phyloP scores from a whole-genome alignment of 2,113 vertebrate genomes.

The Rattus rattus region DNA sequence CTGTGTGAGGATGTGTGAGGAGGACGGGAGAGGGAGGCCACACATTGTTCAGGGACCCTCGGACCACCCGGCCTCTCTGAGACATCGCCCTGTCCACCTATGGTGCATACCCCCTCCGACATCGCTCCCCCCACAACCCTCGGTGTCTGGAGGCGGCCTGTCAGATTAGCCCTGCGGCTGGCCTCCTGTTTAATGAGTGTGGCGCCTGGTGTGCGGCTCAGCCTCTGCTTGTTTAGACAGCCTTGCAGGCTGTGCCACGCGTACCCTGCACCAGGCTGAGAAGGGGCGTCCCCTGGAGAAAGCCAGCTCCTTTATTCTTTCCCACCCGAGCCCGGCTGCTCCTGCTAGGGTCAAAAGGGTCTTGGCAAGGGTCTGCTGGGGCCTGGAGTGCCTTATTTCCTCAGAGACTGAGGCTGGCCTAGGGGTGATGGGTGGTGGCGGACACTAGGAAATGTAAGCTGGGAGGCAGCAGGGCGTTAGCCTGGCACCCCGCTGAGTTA shows the following conservation, averaged over 20 bases:
- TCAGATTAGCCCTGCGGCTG: constrained; percentile 34
- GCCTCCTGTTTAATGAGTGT: constrained; percentile 58
- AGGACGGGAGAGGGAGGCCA: background rate
- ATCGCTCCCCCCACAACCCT: no score
- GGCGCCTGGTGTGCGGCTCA: constrained; percentile 56
- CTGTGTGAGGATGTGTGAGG: background rate
- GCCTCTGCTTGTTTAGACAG: constrained; percentile 50
- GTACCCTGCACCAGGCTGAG: constrained; percentile 36
- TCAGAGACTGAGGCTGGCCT: background rate
- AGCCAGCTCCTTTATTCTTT: constrained; percentile 61
- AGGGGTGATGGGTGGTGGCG: background rate
- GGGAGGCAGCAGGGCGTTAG: background rate
- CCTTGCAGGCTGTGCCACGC: constrained; percentile 32
- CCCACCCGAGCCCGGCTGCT: background rate
- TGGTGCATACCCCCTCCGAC: background rate
- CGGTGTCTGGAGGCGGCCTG: background rate
- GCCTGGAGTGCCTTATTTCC: background rate
- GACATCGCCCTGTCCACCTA: constrained; percentile 43
- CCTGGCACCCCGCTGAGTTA: background rate
- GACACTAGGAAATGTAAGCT: background rate
- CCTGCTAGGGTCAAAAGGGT: constrained; percentile 44
- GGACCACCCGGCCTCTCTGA: constrained; percentile 58
- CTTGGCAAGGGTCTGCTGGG: constrained; percentile 34
- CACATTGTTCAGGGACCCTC: constrained; percentile 27
- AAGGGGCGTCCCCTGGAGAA: constrained; percentile 10